Base-by-base conservation (phyloP, 2,797 vertebrate genomes). In the Falco biarmicus region DNA sequence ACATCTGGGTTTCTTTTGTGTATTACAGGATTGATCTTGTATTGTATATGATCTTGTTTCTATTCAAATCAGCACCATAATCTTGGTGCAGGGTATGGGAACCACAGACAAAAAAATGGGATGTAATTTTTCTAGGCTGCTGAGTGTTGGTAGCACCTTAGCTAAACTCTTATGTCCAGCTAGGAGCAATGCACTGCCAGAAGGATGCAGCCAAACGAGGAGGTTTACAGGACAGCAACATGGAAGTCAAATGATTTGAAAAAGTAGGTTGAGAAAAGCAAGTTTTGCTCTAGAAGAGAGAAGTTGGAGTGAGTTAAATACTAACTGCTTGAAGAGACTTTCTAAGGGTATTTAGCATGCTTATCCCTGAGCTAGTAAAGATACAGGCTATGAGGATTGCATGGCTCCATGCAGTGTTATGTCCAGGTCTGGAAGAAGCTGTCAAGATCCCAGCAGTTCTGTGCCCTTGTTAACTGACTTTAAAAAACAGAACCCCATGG, bases 81-180 rank as follows among this genome's bases (percentile, higher is more conserved):
- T 57, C 43, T 82, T 56, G 29, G 12, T 45, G 19, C 32, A 76
- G 39, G 28, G 41, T 51, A 15, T 65, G 6, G 32, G 14, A 21
- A 61, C 20, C 32, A 6, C 0, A 0, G 31, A 18, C 64, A 0
- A 88, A 89, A 84, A 80, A 54, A 1, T 5, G 68, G 24, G 13
- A 29, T 70, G 25, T 59, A 28, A 16, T 70, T 91, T 88, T 88
- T 68, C 31, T 66, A 47, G 53, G 11, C 15, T 54, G 11, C 51
- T 57, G 43, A 65, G 43, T 47, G 10, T 76, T 91, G 29, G 5
- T 79, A 29, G 21, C 66, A 69, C 9, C 21, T 89, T 29, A 77
- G 24, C 43, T 75, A 37, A 80, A 68, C 63, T 37, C 25, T 53
- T 37, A 4, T 1, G 8, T 64, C 45, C 65, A 29, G 7, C 28